Base-by-base conservation (phyloP, 2,888 invertebrate genomes). In the Scelioninae gen. 1 region DNA sequence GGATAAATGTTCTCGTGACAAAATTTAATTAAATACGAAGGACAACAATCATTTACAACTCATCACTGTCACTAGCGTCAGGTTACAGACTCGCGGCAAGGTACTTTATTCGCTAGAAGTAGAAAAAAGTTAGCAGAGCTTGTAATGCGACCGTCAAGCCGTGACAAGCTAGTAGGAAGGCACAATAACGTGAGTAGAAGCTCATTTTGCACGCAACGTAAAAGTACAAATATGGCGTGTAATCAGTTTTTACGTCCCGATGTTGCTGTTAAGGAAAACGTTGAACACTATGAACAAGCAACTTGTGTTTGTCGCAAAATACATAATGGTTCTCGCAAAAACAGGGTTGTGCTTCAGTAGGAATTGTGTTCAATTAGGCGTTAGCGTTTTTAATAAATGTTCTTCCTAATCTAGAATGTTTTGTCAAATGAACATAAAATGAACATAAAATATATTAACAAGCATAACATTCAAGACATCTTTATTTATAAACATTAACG, bases 131-230 rank as follows among this genome's bases (percentile, higher is more conserved):
- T 88, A 90, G 88, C 90, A 86, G 88, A 89, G 90, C 90, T 87
- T 89, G 89, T 90, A 91, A 91, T 88, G 89, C 86, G 88, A 84
- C 86, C 89, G 88, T 89, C 89, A 89, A 90, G 86, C 87, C 90
- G 89, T 90, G 88, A 91, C 90, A 86, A 82, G 83, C 66, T 55
- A 40, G 75, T 56, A 82, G 81, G 75, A 84, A 84, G 78, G 79
- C 71, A 60, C 72, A 83, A 83, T 76, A 80, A 83, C 83, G 77
- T 69, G 83, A 80, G 80, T 40, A 69, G 84, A 81, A 84, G 81
- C 75, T 77, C 81, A 78, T 78, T 83, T 84, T 77, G 79, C 74
- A 78, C 83, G 83, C 81, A 84, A 79, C 69, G 82, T 68, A 84
- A 82, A 84, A 81, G 82, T 83, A 72, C 82, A 86, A 85, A 83